Percentiles rank a stretch among this genome's conserved stretches.
phyloP scores from a whole-genome alignment of 2,113 vertebrate species.

The Cottus gobio region DNA sequence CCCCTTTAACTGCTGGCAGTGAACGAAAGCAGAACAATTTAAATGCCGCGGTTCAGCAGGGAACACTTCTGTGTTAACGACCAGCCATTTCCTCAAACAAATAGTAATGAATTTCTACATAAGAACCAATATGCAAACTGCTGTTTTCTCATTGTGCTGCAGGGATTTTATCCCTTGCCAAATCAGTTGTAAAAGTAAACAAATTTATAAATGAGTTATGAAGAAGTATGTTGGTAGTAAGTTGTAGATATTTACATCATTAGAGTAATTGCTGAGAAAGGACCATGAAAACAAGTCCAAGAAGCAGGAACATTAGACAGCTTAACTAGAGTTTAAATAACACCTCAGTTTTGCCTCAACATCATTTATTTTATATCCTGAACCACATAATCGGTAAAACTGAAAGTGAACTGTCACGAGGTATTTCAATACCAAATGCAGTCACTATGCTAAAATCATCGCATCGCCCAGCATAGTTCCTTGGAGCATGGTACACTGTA shows the following conservation, averaged over 20 bases:
- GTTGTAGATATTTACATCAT: neutral
- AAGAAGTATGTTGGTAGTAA: neutral
- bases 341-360: neutral
- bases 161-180: neutral
- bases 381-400: neutral
- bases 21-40: conserved; percentile 10
- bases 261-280: neutral
- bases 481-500: neutral
- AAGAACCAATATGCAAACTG: conserved; percentile 4
- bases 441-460: neutral
- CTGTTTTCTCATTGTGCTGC: neutral
- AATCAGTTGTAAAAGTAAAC: conserved; percentile 6
- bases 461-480: neutral
- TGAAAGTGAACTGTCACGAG: neutral
- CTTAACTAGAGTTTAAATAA: neutral
- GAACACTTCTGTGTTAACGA: conserved; percentile 4
- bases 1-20: conserved; percentile 29
- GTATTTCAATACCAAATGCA: neutral
- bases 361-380: neutral
- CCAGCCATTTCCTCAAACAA: conserved; percentile 22
- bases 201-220: neutral
- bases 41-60: conserved; percentile 21
- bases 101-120: neutral
- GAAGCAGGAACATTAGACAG: neutral
- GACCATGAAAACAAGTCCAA: neutral